Conservation (phyloP, 2,113 vertebrate genomes). For the Emydocephalus ijimae region DNA sequence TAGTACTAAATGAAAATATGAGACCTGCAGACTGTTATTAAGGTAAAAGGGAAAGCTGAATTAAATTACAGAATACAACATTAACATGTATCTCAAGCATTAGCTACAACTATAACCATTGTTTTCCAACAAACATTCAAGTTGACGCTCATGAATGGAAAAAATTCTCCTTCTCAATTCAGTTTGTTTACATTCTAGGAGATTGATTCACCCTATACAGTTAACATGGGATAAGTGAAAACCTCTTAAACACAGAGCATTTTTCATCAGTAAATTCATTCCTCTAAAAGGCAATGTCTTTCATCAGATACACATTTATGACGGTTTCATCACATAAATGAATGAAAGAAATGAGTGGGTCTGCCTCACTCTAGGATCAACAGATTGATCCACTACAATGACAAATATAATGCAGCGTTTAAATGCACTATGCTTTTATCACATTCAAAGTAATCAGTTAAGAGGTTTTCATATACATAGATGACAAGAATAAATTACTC, state of each 20-base stretch:
- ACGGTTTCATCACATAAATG: conserved; percentile 34
- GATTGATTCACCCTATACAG: conserved; percentile 49
- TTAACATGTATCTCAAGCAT: conserved; percentile 26
- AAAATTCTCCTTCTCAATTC: conserved; percentile 36
- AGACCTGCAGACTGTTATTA: background rate
- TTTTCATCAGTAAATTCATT: conserved; percentile 52
- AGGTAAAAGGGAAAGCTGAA: conserved; percentile 9
- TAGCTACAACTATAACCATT: conserved; percentile 28
- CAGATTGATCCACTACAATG: conserved; percentile 47
- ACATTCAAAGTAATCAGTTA: conserved; percentile 42
- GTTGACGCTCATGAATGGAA: conserved; percentile 38
- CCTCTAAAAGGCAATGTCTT: conserved; percentile 47
- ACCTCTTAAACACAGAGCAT: conserved; percentile 12
- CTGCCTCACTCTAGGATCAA: conserved; percentile 42
- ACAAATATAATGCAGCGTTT: conserved; percentile 38
- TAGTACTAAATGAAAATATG: conserved; percentile 16
- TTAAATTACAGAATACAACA: conserved; percentile 44
- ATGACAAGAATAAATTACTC: conserved; percentile 12
- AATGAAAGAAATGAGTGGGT: conserved; percentile 34
- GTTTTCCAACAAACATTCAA: conserved; percentile 31
- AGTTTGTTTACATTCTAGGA: conserved; percentile 45
- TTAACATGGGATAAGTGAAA: conserved; percentile 38
- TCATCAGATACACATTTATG: conserved; percentile 40
- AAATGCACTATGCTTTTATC: conserved; percentile 49
- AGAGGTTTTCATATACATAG: conserved; percentile 24